Percentiles rank a stretch among this genome's conserved stretches.
Conservation (phyloP, 1,140 invertebrate genomes). For the Sycobia sp. region DNA sequence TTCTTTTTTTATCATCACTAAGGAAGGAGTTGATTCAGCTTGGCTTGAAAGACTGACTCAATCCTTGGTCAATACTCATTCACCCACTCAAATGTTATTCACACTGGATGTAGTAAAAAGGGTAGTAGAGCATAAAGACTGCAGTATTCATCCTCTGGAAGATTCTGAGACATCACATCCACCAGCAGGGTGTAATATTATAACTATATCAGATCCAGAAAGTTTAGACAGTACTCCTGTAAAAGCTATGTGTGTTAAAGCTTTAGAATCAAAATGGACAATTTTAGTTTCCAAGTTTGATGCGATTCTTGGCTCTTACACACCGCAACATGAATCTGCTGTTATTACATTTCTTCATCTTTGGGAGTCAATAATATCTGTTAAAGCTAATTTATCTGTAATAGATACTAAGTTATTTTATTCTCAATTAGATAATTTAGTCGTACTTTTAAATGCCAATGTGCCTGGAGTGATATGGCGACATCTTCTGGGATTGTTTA, state of each 20-base stretch:
- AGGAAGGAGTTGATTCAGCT: slow-evolving; percentile 76
- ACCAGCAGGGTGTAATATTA: slow-evolving; percentile 65
- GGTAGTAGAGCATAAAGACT: slow-evolving; percentile 86
- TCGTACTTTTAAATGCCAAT: slow-evolving; percentile 73
- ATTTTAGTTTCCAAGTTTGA: slow-evolving; percentile 70
- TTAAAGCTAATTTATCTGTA: slow-evolving; percentile 86
- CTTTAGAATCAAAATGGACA: slow-evolving; percentile 81
- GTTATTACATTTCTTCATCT: slow-evolving; percentile 81
- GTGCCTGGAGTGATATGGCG: slow-evolving; percentile 82
- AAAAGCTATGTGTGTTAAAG: slow-evolving; percentile 84
- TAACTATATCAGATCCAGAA: slow-evolving; percentile 76
- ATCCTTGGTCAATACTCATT: slow-evolving; percentile 57
- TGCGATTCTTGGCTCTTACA: slow-evolving; percentile 59
- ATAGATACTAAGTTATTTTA: slow-evolving; percentile 89
- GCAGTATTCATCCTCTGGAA: slow-evolving; percentile 80
- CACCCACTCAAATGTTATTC: slow-evolving; percentile 71
- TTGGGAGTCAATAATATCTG: slow-evolving; percentile 90
- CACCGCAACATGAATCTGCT: slow-evolving; percentile 58
- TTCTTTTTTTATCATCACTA: slow-evolving; percentile 81
- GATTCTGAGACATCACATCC: slow-evolving; percentile 58
- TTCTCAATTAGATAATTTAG: slow-evolving; percentile 80
- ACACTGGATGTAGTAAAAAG: slow-evolving; percentile 82
- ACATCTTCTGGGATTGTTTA: slow-evolving; percentile 81
- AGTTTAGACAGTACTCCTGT: slow-evolving; percentile 80
- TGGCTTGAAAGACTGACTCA: slow-evolving; percentile 73